These are phyloP conservation scores for Aldrovandia affinis DNA, from an alignment of 2,797 vertebrate species.

Conservation along the genomic window DNA sequence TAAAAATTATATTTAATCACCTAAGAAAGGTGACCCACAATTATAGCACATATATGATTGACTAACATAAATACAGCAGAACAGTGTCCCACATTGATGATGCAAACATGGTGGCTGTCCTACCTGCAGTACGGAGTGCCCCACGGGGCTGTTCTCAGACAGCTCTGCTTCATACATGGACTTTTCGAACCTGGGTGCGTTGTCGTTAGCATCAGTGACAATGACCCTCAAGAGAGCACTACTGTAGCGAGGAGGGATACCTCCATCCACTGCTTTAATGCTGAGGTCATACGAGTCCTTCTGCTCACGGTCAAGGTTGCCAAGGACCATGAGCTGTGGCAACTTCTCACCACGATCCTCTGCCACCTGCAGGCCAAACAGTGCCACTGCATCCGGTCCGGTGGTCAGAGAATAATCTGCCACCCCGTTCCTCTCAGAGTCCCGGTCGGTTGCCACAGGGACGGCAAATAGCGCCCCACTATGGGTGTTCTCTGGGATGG, in stretches of 20 bases:
- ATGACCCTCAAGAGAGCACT: slow-evolving; percentile 93
- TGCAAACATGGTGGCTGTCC: slow-evolving; percentile 46
- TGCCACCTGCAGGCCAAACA: slow-evolving; percentile 94
- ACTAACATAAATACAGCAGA: neutral
- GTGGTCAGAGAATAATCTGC: slow-evolving; percentile 90
- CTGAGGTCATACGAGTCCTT: slow-evolving; percentile 97
- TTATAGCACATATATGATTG: slow-evolving; percentile 1
- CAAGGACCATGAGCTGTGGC: slow-evolving; percentile 95
- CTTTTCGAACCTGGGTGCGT: slow-evolving; percentile 92
- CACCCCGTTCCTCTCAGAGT: slow-evolving; percentile 90
- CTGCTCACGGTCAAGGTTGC: slow-evolving; percentile 91
- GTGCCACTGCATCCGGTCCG: slow-evolving; percentile 86
- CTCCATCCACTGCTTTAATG: slow-evolving; percentile 96
- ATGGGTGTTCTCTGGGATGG: slow-evolving; percentile 94
- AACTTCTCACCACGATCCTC: slow-evolving; percentile 95
- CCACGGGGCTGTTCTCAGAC: slow-evolving; percentile 92
- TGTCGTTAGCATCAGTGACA: slow-evolving; percentile 94
- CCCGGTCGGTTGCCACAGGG: slow-evolving; percentile 90
- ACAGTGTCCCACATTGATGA: slow-evolving; percentile 25
- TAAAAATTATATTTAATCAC: neutral
- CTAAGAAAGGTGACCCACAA: neutral
- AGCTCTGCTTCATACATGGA: slow-evolving; percentile 89
- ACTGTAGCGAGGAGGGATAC: slow-evolving; percentile 89
- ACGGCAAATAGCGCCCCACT: slow-evolving; percentile 91
- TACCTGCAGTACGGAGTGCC: slow-evolving; percentile 96